Base-by-base conservation (phyloP, 1,140 invertebrate genomes). In the Drosophila nannoptera region DNA sequence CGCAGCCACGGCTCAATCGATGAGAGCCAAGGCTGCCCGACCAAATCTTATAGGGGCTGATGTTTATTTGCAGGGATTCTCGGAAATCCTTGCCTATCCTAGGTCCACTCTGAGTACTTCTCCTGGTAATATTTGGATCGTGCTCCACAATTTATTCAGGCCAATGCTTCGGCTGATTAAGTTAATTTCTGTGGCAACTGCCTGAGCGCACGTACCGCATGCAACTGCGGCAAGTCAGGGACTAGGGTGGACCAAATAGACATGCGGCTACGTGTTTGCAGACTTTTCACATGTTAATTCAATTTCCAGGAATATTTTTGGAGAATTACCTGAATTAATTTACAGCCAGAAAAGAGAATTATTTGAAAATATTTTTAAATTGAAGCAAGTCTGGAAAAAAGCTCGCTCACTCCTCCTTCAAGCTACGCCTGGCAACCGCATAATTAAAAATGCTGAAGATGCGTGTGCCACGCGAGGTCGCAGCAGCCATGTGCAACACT, bases 391-490 rank as follows among this genome's bases (percentile, higher is more conserved):
- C 46, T 48, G 52, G 48, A 8, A 32, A 54, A 8, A 32, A 55
- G 43, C 40, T 54, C 62, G 65, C 40, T 45, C n/a, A n/a, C 49
- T 32, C 29, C 48, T 35, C 49, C 29, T 56, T 56, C 33, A 50
- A 49, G 62, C 46, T 56, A 68, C 43, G 14, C 56, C 50, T n/a
- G 29, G 40, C 65, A 46, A 61, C 65, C 46, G 56, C 61, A 63
- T 84, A 84, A 83, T 80, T 83, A 83, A 76, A 84, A 73, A 40
- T 22, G 8, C 40, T 50, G 7, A 61, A 53, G 49, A 50, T 16
- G n/a, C 40, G 5, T 50, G 48, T 4, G n/a, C 0, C n/a, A 42
- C 38, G 32, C 4, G 43, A 33, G 12, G 46, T 46, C 40, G 43
- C 43, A 55, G 8, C 29, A 14, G 45, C 31, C 35, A 45, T 33